Evolutionary conservation across 2,888 invertebrate genomes (phyloP).

Genomic region (Diogma glabrata): DNA sequence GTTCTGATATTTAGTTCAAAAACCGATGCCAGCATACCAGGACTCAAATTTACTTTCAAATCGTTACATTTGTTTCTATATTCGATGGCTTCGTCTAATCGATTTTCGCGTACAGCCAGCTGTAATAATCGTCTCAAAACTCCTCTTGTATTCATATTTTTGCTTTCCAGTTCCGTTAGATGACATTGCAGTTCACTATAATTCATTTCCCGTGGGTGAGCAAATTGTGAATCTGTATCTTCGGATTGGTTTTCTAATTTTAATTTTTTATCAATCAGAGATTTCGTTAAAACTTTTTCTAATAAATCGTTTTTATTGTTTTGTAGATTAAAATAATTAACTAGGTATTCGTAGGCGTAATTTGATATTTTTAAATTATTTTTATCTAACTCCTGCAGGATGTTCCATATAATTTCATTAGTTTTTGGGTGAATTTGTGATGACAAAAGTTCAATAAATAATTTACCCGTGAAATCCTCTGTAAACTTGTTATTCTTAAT

Average conservation of each 20-base stretch:
- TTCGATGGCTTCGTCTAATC: slow-evolving; percentile 42
- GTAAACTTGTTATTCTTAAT: neutral
- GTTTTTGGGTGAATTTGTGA: no score
- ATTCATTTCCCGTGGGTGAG: slow-evolving; percentile 50
- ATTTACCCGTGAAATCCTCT: neutral
- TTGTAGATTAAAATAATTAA: no score
- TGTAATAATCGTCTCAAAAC: slow-evolving; percentile 50
- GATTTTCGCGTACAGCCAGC: slow-evolving; percentile 42
- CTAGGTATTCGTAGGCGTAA: neutral
- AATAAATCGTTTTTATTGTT: slow-evolving; percentile 3
- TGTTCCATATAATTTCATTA: no score
- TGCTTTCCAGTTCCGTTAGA: slow-evolving; percentile 50
- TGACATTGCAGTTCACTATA: slow-evolving; percentile 49
- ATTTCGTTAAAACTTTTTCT: no score
- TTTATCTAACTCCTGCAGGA: no score
- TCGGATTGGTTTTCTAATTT: no score
- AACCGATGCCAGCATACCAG: slow-evolving; percentile 54
- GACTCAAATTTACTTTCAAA: slow-evolving; percentile 43
- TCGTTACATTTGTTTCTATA: slow-evolving; percentile 42
- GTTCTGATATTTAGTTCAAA: slow-evolving; percentile 48
- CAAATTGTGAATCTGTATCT: slow-evolving; percentile 33
- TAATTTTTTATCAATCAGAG: slow-evolving; percentile 36
- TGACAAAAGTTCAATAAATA: no score
- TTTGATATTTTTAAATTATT: neutral
- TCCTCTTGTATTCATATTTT: slow-evolving; percentile 54